Percentiles rank a stretch among this genome's conserved stretches.
Conservation (phyloP, 2,113 vertebrate species). For the Panthera leo region DNA sequence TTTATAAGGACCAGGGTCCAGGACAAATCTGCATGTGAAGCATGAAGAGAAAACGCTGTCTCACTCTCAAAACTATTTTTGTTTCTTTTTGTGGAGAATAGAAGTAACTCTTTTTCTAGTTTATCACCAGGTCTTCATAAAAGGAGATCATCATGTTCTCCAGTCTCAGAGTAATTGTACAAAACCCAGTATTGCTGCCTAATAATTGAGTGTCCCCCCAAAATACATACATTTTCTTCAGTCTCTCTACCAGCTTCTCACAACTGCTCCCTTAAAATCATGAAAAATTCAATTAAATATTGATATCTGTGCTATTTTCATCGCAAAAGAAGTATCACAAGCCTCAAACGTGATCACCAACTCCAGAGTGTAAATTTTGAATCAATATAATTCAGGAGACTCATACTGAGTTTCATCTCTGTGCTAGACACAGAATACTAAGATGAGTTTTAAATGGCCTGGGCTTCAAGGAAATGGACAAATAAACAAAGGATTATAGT, state of each 20-base stretch:
- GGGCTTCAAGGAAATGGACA: background rate
- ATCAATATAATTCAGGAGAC: background rate
- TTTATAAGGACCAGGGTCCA: background rate
- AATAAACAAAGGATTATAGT: background rate
- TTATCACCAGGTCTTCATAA: background rate
- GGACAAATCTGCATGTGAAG: background rate
- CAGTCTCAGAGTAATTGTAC: background rate
- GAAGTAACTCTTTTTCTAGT: background rate
- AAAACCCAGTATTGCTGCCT: background rate
- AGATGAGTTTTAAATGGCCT: constrained; percentile 9
- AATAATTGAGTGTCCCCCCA: background rate
- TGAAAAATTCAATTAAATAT: background rate
- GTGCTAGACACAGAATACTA: background rate
- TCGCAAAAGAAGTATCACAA: background rate
- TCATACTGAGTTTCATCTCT: background rate
- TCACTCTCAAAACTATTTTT: constrained; percentile 3
- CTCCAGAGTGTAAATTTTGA: background rate
- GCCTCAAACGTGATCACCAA: background rate
- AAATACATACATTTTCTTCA: background rate
- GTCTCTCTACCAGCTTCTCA: background rate
- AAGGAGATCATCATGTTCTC: background rate
- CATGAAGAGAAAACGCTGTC: background rate
- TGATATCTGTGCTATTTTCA: constrained; percentile 9
- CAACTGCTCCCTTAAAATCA: background rate
- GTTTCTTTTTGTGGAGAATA: background rate